Evolutionary conservation across 2,888 invertebrate genomes (phyloP), one percentile per base, ranked within the genome.

Genomic region (Apantesis nais): DNA sequence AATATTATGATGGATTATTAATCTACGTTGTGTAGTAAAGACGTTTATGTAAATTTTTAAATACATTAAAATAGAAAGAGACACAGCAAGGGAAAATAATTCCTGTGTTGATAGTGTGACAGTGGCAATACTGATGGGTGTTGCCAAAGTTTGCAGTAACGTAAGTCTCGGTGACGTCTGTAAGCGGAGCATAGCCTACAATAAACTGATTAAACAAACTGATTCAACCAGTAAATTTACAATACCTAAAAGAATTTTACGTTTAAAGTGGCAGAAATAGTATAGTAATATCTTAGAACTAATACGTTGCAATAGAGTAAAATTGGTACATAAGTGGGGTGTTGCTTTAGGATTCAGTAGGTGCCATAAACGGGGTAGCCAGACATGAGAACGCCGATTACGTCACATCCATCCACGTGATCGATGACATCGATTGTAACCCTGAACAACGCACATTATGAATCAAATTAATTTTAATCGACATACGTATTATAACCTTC

Each of bases 381-480:
- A 70, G 75, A 77, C 76, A 61, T 68, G 71, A 80, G 64, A 70
- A 71, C 72, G 74, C 67, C 77, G 62, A 69, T 76, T 74, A 71
- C 80, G 74, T 80, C 76, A 81, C 65, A 66, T 48, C 66, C 66
- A 74, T 70, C 69, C 71, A 69, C 62, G 73, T 82, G 78, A 81
- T 80, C 75, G 73, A 81, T 81, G 68, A 73, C 73, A 67, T 52
- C 62, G 67, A 75, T 68, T 78, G 71, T 64, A 80, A 70, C 74
- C 48, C 62, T 71, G 73, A 78, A 74, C 63, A 74, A 62, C 66
- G 68, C 66, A 48, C 65, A 66, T 73, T 70, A 74, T 81, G 63
- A 78, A 81, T 81, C 80, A 74, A 76, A 64, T 78, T 74, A 75
- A 79, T 79, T 74, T 73, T 71, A 79, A 79, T 78, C 71, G 62